Evolutionary conservation across 2,113 vertebrate species (phyloP).

Genomic region (Picathartes gymnocephalus): DNA sequence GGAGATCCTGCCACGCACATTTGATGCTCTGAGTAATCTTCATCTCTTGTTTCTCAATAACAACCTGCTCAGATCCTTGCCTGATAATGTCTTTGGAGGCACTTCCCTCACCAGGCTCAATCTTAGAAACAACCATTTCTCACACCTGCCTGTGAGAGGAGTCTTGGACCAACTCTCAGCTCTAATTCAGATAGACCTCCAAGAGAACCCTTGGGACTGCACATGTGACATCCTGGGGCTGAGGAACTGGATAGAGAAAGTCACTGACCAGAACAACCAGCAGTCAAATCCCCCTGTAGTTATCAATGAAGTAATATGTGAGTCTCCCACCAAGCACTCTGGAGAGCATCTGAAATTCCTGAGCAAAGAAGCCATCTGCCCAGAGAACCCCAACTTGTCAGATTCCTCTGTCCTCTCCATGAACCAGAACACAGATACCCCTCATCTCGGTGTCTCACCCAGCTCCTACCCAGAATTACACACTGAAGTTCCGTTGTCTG

Average conservation of each 20-base stretch:
- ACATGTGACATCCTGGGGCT: constrained; percentile 91
- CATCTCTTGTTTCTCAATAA: constrained; percentile 97
- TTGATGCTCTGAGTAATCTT: constrained; percentile 88
- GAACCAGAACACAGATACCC: constrained; percentile 79
- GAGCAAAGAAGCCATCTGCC: constrained; percentile 91
- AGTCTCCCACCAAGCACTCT: constrained; percentile 89
- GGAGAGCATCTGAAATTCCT: constrained; percentile 91
- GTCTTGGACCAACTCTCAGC: constrained; percentile 96
- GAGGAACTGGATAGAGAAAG: constrained; percentile 94
- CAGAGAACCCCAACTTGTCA: constrained; percentile 78
- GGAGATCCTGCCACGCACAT: constrained; percentile 89
- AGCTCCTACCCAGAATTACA: constrained; percentile 83
- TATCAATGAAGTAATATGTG: constrained; percentile 94
- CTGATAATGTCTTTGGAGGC: constrained; percentile 87
- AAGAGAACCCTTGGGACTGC: constrained; percentile 99
- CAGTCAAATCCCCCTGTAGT: constrained; percentile 88
- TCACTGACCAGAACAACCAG: constrained; percentile 46
- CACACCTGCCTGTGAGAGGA: constrained; percentile 86
- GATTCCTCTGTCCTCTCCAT: constrained; percentile 78
- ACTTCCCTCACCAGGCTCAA: constrained; percentile 95
- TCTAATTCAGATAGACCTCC: constrained; percentile 97
- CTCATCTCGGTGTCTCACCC: constrained; percentile 73
- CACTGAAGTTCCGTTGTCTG: constrained; percentile 91
- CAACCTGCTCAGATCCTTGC: constrained; percentile 89
- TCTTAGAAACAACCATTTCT: constrained; percentile 96